Base-by-base conservation (phyloP, 2,113 vertebrate genomes). In the Pseudopipra pipra region DNA sequence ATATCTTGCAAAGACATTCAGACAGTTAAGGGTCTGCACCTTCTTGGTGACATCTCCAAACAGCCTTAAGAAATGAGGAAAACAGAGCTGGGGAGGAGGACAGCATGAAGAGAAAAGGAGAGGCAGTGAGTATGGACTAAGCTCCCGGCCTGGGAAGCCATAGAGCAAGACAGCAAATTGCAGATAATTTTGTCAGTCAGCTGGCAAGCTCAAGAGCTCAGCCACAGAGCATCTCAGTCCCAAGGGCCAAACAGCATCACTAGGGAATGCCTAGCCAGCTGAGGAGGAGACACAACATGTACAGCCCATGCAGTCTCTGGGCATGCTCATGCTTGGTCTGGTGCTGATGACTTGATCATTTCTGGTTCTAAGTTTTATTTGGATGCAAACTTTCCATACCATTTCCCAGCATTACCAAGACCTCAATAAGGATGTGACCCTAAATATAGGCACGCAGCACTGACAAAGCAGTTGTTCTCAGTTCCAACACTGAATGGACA, bases 241-340 rank as follows among this genome's bases (percentile, higher is more conserved):
- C 58, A 63, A 23, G 46, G 56, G 18, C 12, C 25, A 4, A 35
- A 51, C 3, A n/a, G 46, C 49, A 73, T 17, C 30, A 27, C 46
- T 4, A 22, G n/a, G 58, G 49, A 80, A 65, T 6, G 24, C 46
- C 30, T 4, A 12, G 11, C 21, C 28, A 65, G 46, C 37, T 39
- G 35, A 78, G n/a, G 33, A 80, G 20, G 7, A 70, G 62, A 65
- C 24, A 8, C 49, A 63, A 51, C 6, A 44, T 2, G 13, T 0
- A 0, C 30, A 81, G 63, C 16, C 27, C 25, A 21, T 1, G 33
- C 11, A 46, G n/a, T 8, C 27, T 61, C 49, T 2, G 8, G 51
- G 23, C 37, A 46, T 0, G 2, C 24, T 54, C 20, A 16, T 0
- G 1, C 47, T 23, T 44, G 28, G 61, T 24, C 24, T 10, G 1